A percentile compares a stretch with the other conserved stretches of the same genome.
phyloP scores from a whole-genome alignment of 2,113 vertebrate species.

The Petromus typicus region DNA sequence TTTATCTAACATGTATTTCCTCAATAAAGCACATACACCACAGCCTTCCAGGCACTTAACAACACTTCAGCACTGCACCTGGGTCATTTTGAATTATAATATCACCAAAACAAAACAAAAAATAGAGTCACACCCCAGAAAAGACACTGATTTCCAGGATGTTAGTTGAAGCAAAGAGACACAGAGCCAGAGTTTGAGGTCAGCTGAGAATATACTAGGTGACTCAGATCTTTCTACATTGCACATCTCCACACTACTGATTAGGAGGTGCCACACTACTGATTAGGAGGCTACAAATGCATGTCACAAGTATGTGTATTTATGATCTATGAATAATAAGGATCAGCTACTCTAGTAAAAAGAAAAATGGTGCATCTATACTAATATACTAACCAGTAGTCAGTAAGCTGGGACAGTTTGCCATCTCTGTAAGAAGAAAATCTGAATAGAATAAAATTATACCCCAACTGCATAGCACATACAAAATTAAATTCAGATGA shows the following conservation, averaged over 20 bases:
- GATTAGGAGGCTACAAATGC: neutral
- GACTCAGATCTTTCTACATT: neutral
- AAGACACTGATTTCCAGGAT: neutral
- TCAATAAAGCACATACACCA: neutral
- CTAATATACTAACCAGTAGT: neutral
- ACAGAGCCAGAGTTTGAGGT: neutral
- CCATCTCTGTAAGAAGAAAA: neutral
- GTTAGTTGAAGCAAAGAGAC: neutral
- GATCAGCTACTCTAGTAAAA: neutral
- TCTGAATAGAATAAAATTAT: slow-evolving; percentile 29
- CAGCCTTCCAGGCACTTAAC: neutral
- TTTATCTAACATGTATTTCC: neutral
- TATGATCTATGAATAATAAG: neutral
- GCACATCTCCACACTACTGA: neutral
- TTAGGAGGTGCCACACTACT: neutral
- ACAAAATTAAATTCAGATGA: slow-evolving; percentile 37
- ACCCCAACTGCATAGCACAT: neutral
- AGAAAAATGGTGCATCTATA: neutral
- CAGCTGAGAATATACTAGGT: neutral
- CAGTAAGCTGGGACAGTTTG: neutral
- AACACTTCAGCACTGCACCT: neutral
- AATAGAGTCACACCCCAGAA: neutral
- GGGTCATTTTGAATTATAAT: neutral
- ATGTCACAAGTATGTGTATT: neutral
- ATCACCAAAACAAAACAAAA: neutral